Evolutionary conservation across 2,888 invertebrate genomes (phyloP).

Genomic region (Eumerus sabulonum): DNA sequence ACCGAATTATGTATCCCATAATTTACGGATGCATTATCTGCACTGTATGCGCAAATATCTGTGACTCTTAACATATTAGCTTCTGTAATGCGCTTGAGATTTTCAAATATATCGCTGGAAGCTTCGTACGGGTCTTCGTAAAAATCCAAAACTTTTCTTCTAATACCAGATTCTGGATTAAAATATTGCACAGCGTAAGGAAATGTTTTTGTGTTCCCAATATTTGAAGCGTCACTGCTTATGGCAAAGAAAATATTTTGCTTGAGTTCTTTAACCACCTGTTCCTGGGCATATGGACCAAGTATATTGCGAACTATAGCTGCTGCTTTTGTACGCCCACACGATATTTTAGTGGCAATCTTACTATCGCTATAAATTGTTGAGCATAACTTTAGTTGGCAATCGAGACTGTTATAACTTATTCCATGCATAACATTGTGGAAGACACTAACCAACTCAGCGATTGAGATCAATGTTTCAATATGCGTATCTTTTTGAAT

Average conservation of each 20-base stretch:
- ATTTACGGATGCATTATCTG: constrained; percentile 47
- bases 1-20: constrained; percentile 41
- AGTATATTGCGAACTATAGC: no score
- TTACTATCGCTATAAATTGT: no score
- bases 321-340: no score
- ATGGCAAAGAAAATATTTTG: neutral
- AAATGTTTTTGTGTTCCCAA: constrained; percentile 3
- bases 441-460: no score
- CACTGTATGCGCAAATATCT: constrained; percentile 42
- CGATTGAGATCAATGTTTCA: no score
- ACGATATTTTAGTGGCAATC: no score
- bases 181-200: constrained; percentile 48
- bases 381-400: no score
- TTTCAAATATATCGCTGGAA: constrained; percentile 40
- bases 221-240: neutral
- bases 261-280: no score
- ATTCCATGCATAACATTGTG: no score
- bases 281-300: no score
- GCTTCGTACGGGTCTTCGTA: constrained; percentile 44
- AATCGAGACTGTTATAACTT: no score
- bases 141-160: constrained; percentile 39
- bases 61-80: constrained; percentile 20
- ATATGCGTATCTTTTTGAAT: no score
- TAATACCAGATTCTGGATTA: constrained; percentile 40
- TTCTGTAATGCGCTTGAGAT: constrained; percentile 34